These are phyloP conservation scores for Tenebrosternarchus preto DNA, from an alignment of 2,113 vertebrate genomes.

Conservation along the genomic window DNA sequence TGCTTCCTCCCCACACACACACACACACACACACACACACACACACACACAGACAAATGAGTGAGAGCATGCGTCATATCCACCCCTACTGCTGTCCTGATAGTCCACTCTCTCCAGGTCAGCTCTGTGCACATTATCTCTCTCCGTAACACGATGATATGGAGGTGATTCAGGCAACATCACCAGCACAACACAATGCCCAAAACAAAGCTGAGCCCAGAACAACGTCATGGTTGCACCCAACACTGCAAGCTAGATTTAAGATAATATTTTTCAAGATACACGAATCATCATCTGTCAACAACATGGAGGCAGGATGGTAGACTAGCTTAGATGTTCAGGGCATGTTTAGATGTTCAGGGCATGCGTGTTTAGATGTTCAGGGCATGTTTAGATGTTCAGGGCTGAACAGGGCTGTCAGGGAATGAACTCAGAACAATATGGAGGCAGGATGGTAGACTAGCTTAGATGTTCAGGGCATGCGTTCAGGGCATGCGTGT, in stretches of 20 bases:
- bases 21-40: constrained; percentile 9
- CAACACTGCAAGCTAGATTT: not conserved
- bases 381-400: too few species aligned
- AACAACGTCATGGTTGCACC: constrained; percentile 5
- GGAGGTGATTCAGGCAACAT: constrained; percentile 15
- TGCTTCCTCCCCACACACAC: not conserved
- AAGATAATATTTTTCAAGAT: not conserved
- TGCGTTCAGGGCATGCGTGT: too few species aligned
- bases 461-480: not conserved
- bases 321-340: too few species aligned
- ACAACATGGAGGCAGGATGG: constrained; percentile 1
- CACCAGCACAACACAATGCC: not conserved
- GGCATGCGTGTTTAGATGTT: too few species aligned
- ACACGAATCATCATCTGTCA: constrained; percentile 1
- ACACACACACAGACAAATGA: constrained; percentile 13
- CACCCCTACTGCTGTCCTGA: not conserved
- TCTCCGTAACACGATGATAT: not conserved
- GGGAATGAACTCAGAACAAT: constrained; percentile 23
- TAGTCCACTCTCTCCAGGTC: constrained; percentile 1
- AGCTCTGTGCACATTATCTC: constrained; percentile 11
- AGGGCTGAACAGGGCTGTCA: too few species aligned
- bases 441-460: not conserved
- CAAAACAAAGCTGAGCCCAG: too few species aligned
- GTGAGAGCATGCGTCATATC: not conserved
- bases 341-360: too few species aligned